A percentile compares a stretch with the other conserved stretches of the same genome.
Evolutionary conservation across 2,888 invertebrate genomes (phyloP).

Genomic region (Eristalis intricaria): DNA sequence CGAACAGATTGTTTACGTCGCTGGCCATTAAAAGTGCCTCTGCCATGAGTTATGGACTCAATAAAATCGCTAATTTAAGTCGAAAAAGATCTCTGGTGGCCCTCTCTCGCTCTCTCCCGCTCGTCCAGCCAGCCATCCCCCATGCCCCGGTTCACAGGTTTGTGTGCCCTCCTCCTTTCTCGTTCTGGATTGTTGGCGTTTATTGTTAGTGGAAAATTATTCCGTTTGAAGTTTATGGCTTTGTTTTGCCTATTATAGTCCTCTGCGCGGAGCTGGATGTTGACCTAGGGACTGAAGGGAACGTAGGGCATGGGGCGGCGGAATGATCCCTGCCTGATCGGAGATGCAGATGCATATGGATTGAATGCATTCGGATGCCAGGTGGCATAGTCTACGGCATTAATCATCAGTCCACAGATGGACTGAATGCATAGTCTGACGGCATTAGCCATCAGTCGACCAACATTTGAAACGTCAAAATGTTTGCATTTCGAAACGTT

Average conservation of each 20-base stretch:
- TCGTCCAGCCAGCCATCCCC: too few species aligned
- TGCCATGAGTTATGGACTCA: conserved; percentile 45
- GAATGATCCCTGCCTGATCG: too few species aligned
- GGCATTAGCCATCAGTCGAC: too few species aligned
- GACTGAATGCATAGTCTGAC: too few species aligned
- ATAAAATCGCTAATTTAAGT: conserved; percentile 60
- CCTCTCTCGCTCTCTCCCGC: not conserved
- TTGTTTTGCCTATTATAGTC: conserved; percentile 21
- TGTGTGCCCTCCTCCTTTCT: not conserved
- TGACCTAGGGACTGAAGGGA: not conserved
- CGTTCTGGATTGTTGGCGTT: not conserved
- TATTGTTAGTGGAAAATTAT: not conserved
- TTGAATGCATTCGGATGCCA: too few species aligned
- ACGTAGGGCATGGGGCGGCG: not conserved
- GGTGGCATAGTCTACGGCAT: too few species aligned
- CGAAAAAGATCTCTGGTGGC: conserved; percentile 14
- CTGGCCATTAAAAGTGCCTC: conserved; percentile 48
- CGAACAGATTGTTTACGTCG: conserved; percentile 56
- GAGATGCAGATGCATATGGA: too few species aligned
- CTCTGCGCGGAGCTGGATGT: not conserved
- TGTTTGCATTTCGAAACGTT: too few species aligned
- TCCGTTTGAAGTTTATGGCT: conserved; percentile 49
- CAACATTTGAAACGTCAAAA: too few species aligned
- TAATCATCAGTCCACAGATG: too few species aligned
- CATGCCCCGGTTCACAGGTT: not conserved